These are phyloP conservation scores for Ephestia elutella DNA, from an alignment of 1,140 invertebrate species.

Conservation along the genomic window DNA sequence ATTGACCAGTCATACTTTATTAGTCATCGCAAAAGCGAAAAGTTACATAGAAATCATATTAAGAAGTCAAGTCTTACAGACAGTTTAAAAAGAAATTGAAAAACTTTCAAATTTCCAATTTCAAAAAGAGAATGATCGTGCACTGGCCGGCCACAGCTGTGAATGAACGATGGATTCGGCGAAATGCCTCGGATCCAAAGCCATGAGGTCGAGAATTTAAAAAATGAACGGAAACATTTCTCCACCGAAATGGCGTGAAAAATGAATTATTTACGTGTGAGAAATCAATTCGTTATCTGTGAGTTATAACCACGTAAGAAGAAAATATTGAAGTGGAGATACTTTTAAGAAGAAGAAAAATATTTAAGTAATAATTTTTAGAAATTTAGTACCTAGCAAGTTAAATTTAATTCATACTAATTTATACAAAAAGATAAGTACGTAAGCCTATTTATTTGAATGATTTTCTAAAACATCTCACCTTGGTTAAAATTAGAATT, in stretches of 20 bases:
- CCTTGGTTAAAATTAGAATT: too few species aligned
- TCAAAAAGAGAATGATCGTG: neutral
- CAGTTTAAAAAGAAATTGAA: neutral
- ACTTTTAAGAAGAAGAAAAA: too few species aligned
- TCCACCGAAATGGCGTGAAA: neutral
- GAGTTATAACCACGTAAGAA: neutral
- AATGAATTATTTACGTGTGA: constrained; percentile 1
- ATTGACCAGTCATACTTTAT: too few species aligned
- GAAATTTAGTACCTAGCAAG: too few species aligned
- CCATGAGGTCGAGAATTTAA: neutral
- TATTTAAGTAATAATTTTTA: too few species aligned
- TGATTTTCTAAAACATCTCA: too few species aligned
- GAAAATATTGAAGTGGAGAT: too few species aligned
- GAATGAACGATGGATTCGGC: neutral
- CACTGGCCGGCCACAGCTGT: neutral
- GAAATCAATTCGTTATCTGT: neutral
- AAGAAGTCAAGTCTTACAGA: neutral
- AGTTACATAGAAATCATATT: too few species aligned
- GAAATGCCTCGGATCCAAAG: neutral
- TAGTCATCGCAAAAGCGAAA: too few species aligned
- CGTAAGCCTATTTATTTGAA: too few species aligned
- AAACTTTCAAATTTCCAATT: constrained; percentile 1
- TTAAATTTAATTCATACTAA: too few species aligned
- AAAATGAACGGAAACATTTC: neutral
- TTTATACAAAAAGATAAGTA: too few species aligned